phyloP scores from a whole-genome alignment of 2,888 invertebrate species.

The Plebejus anna region DNA sequence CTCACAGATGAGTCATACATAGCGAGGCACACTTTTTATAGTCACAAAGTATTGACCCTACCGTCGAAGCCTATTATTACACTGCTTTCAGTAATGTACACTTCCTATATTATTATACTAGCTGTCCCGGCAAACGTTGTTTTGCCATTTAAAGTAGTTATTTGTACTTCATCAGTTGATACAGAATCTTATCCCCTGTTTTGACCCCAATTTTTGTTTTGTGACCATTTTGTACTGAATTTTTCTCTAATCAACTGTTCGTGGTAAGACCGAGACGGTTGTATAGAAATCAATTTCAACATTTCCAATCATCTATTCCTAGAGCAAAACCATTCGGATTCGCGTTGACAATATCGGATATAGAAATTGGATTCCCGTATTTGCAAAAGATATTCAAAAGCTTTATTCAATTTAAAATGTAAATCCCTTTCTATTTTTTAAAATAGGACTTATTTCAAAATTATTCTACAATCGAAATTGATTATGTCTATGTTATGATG shows the following conservation, averaged over 20 bases:
- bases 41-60: constrained; percentile 5
- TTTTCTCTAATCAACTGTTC: no score
- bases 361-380: constrained; percentile 15
- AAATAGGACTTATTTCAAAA: not conserved
- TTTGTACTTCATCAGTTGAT: no score
- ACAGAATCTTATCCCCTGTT: no score
- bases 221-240: no score
- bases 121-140: no score
- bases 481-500: no score
- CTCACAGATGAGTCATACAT: constrained; percentile 9
- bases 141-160: no score
- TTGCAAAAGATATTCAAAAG: constrained; percentile 17
- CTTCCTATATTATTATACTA: no score
- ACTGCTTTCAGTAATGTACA: not conserved
- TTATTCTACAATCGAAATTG: not conserved
- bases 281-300: not conserved
- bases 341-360: not conserved
- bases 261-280: not conserved
- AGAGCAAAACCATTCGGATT: not conserved
- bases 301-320: not conserved
- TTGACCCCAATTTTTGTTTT: no score
- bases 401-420: constrained; percentile 1
- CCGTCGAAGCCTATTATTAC: constrained; percentile 12
- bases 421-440: not conserved
- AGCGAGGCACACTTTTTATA: not conserved